Base-by-base conservation (phyloP, 2,888 invertebrate genomes). In the Limulus polyphemus region DNA sequence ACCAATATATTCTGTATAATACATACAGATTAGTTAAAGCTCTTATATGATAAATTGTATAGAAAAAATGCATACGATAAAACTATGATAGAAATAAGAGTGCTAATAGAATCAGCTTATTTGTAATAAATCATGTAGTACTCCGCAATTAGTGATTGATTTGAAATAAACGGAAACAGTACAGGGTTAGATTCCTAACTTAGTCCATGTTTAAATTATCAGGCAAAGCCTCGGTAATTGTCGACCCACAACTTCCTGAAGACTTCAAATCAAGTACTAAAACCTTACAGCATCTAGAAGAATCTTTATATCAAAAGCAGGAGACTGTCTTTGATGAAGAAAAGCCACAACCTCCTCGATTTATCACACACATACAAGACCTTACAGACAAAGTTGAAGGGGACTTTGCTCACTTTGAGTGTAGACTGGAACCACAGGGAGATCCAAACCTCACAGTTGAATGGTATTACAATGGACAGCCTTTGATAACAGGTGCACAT, bases 371-470 rank as follows among this genome's bases (percentile, higher is more conserved):
- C 63, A 78, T 93, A 62, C 92, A 92, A 77, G 90, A 91, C 58
- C 91, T 91, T n/a, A 90, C 88, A 1, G 60, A 61, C 72, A 83
- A 90, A 16, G 82, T 86, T 13, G 95, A 97, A 79, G 93, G 93
- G 17, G 82, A 83, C 65, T 87, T 87, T 59, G 88, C 91, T 62
- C 95, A 95, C 76, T 80, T 97, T 71, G 95, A 95, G 79, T 93
- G 93, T 1, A 93, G 94, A 10, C 79, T 99, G 49, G 90, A 93
- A 1, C 95, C 95, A 12, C 93, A 94, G 1, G 94, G 93, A 60
- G 95, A 95, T 78, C 84, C 93, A 0, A 86, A 88, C 68, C 81
- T 95, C 32, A 64, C 56, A 62, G 73, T 78, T 16, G 76, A 77
- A 66, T 77, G 77, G 77, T 76, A 69, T 71, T 70, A 72, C 65